Base-by-base conservation (phyloP, 2,113 vertebrate genomes). In the Hucho hucho region DNA sequence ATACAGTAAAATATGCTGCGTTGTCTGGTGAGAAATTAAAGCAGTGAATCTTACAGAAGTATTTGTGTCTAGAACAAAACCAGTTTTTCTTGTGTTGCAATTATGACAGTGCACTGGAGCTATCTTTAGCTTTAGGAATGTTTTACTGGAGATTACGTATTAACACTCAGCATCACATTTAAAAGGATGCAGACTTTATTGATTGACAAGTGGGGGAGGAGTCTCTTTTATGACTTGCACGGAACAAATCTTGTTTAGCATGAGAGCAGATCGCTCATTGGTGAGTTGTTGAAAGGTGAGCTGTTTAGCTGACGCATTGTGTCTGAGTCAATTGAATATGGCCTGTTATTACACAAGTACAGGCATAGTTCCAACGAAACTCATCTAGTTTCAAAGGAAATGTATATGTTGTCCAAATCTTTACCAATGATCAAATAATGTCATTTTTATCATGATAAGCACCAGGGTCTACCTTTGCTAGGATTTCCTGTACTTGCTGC, bases 81-180 rank as follows among this genome's bases (percentile, higher is more conserved):
- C 49, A 16, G 49, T 53, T 53, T 53, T 53, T 53, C 49, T 53
- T 14, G 14, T 18, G 13, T 18, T 16, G 59, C 11, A 46, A 37
- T 61, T 20, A 12, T 61, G 24, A 32, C 29, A 11, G n/a, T 25
- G 59, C 58, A 61, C 3, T 18, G 20, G 37, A n/a, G 28, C 59
- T 73, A 14, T 72, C 20, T 46, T 22, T 73, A 46, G 56, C 20
- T 73, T 73, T 25, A 63, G 25, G 58, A 73, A 73, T 73, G 59
- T 73, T 64, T 59, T 64, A 25, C 59, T 16, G 20, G 29, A 61
- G 28, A 64, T 64, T 14, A 9, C 28, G 64, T 1, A 22, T 12
- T 43, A 18, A 11, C n/a, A 25, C 29, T 64, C 71, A 73, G 28
- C 26, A 6, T 4, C 59, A 46, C 3, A 29, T 25, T 37, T 14